phyloP scores from a whole-genome alignment of 2,113 vertebrate genomes.

The Oreocharis arfaki region DNA sequence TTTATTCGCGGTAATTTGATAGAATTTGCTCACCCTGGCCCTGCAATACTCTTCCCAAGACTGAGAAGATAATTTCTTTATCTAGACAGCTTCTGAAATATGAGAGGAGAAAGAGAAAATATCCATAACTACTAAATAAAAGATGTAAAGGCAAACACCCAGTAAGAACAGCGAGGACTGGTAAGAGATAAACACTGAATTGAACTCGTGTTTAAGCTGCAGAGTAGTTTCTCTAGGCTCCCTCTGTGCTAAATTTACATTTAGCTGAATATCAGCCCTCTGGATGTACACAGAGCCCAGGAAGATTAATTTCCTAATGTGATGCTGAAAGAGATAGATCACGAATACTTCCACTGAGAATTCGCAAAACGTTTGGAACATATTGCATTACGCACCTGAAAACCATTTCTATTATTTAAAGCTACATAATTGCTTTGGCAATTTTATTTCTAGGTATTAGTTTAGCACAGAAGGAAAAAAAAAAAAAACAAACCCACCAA shows the following conservation, averaged over 20 bases:
- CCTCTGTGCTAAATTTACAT: background rate
- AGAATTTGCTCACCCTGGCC: background rate
- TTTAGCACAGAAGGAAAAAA: background rate
- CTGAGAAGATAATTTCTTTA: background rate
- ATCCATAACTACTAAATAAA: background rate
- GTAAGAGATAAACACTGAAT: background rate
- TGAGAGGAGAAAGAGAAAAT: background rate
- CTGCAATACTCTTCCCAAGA: background rate
- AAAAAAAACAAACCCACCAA: too few species aligned
- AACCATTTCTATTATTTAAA: background rate
- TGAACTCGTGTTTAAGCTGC: background rate
- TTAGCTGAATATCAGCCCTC: background rate
- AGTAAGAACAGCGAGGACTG: background rate
- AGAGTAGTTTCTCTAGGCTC: background rate
- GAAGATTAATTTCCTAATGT: background rate
- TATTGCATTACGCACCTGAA: background rate
- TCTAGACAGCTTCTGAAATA: background rate
- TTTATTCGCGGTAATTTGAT: background rate
- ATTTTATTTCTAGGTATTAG: background rate
- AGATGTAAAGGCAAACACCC: background rate
- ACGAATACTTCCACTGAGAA: background rate
- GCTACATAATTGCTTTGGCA: background rate
- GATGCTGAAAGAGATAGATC: background rate
- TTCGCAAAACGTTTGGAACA: background rate
- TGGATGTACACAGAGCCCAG: background rate